A percentile compares a stretch with the other conserved stretches of the same genome.
Evolutionary conservation across 1,140 invertebrate species (phyloP).

Genomic region (Pachypeltis micranthus): DNA sequence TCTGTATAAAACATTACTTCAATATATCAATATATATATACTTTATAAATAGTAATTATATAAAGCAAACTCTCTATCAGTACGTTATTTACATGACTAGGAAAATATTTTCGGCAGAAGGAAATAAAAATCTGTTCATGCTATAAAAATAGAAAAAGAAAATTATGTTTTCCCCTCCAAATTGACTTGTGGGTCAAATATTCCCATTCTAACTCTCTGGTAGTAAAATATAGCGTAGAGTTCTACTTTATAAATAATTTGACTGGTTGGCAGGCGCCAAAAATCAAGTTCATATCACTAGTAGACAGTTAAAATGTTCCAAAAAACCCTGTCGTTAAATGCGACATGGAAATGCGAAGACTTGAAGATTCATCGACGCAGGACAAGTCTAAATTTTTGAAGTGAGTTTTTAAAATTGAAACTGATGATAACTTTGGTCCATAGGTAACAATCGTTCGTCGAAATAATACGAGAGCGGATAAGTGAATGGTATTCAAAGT

Average conservation of each 20-base stretch:
- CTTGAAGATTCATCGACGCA: slow-evolving; percentile 8
- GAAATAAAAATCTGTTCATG: slow-evolving; percentile 8
- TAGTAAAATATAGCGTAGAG: slow-evolving; percentile 5
- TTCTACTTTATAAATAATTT: slow-evolving; percentile 7
- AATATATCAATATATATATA: background rate
- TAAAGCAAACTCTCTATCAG: slow-evolving; percentile 6
- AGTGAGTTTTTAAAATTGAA: no score
- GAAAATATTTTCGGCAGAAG: slow-evolving; percentile 9
- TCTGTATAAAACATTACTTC: slow-evolving; percentile 3
- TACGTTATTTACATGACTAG: slow-evolving; percentile 2
- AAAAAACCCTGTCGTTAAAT: background rate
- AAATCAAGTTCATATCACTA: slow-evolving; percentile 5
- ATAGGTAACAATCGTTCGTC: no score
- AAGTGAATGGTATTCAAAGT: no score
- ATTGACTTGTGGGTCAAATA: background rate
- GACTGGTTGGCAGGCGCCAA: slow-evolving; percentile 2
- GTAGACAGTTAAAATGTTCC: slow-evolving; percentile 6
- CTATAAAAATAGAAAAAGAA: slow-evolving; percentile 5
- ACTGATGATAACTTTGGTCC: no score
- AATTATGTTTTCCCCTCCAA: background rate
- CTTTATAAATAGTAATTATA: background rate
- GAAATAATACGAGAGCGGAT: no score
- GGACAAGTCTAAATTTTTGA: background rate
- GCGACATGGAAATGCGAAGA: slow-evolving; percentile 5
- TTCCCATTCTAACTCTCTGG: slow-evolving; percentile 1